Percentiles rank a stretch among this genome's conserved stretches.
These are phyloP conservation scores for Apaloderma vittatum DNA, from an alignment of 2,113 vertebrate species.

Conservation along the genomic window DNA sequence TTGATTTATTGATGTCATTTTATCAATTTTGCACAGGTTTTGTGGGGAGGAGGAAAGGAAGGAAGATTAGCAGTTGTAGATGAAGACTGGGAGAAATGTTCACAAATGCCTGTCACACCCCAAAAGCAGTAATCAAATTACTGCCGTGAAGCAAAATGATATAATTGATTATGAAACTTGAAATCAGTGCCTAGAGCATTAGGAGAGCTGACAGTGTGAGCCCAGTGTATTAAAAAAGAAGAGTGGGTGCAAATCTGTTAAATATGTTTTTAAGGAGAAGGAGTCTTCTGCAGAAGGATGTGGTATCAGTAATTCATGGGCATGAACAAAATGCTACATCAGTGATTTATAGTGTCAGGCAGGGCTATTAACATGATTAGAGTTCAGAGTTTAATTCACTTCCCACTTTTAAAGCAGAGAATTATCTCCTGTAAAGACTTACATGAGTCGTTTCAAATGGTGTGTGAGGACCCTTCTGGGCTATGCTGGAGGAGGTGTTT, in stretches of 20 bases:
- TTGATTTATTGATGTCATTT: conserved; percentile 72
- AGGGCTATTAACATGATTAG: conserved; percentile 21
- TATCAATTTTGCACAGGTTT: conserved; percentile 67
- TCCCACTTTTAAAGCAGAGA: conserved; percentile 28
- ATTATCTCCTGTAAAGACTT: neutral
- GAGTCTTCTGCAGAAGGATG: neutral
- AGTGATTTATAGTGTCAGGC: conserved; percentile 34
- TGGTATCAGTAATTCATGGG: conserved; percentile 10
- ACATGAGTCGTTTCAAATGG: neutral
- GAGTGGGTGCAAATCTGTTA: conserved; percentile 18
- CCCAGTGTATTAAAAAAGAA: neutral
- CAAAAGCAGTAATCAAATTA: conserved; percentile 62
- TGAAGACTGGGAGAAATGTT: conserved; percentile 47
- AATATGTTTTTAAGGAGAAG: conserved; percentile 24
- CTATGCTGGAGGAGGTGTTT: neutral
- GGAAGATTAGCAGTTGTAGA: conserved; percentile 56
- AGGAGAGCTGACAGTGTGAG: neutral
- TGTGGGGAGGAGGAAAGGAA: neutral
- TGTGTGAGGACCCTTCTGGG: neutral
- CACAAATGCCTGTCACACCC: conserved; percentile 52
- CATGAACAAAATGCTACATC: neutral
- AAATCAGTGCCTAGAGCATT: conserved; percentile 36
- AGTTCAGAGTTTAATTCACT: conserved; percentile 52
- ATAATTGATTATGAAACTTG: conserved; percentile 62
- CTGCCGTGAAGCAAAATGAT: neutral